Evolutionary conservation across 2,113 vertebrate species (phyloP).

Genomic region (Pogonocichla stellata): DNA sequence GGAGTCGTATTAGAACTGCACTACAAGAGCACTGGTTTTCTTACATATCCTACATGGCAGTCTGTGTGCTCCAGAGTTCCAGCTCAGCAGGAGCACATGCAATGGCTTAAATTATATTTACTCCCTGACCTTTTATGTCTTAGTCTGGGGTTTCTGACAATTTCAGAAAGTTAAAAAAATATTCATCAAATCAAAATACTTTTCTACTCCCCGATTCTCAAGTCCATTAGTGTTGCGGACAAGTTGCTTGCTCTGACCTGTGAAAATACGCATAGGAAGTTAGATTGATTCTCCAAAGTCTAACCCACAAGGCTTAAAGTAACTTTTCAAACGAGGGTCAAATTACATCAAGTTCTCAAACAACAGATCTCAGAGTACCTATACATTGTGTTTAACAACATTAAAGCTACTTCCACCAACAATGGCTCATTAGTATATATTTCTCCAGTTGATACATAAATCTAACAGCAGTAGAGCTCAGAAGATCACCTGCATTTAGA

Average conservation of each 20-base stretch:
- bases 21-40: background rate
- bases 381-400: background rate
- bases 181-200: background rate
- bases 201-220: background rate
- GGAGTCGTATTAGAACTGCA: rapidly evolving
- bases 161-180: background rate
- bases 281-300: background rate
- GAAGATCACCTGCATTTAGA: background rate
- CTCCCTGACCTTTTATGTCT: rapidly evolving
- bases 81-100: background rate
- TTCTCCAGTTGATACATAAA: background rate
- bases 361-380: background rate
- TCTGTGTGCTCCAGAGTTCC: background rate
- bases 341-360: background rate
- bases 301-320: background rate
- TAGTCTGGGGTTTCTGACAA: background rate
- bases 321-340: background rate
- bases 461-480: background rate
- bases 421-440: background rate
- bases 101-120: background rate
- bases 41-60: background rate
- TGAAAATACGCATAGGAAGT: background rate
- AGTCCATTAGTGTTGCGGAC: background rate
- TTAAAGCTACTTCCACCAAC: background rate
- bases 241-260: background rate